Percentiles rank a stretch among this genome's conserved stretches.
These are phyloP conservation scores for Panzeria rudis DNA, from an alignment of 2,888 invertebrate species.

Conservation along the genomic window DNA sequence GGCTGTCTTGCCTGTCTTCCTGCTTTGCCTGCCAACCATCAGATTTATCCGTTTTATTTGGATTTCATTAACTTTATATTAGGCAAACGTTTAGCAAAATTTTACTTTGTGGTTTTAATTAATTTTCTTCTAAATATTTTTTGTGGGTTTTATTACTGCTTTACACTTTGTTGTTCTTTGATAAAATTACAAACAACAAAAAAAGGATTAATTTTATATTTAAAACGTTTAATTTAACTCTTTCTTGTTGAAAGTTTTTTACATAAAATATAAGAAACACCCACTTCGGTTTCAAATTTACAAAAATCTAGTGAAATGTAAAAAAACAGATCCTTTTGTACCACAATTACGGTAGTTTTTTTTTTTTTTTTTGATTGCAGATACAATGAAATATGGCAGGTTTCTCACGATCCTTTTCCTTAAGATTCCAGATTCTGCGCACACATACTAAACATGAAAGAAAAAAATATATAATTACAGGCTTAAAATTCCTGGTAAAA, in stretches of 20 bases:
- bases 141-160: slow-evolving; percentile 17
- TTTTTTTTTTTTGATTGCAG: slow-evolving; percentile 4
- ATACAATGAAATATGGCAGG: slow-evolving; percentile 60
- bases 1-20: background rate
- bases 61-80: slow-evolving; percentile 53
- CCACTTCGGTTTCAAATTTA: slow-evolving; percentile 61
- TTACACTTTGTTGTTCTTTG: slow-evolving; percentile 19
- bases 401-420: slow-evolving; percentile 71
- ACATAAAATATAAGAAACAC: slow-evolving; percentile 45
- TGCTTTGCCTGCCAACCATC: slow-evolving; percentile 8
- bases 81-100: slow-evolving; percentile 47
- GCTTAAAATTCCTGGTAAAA: slow-evolving; percentile 61
- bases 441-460: slow-evolving; percentile 17
- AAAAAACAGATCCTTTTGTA: slow-evolving; percentile 25
- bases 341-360: slow-evolving; percentile 46
- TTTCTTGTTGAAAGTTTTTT: background rate
- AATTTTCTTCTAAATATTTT: slow-evolving; percentile 49
- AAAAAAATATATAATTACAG: slow-evolving; percentile 59
- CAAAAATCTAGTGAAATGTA: background rate
- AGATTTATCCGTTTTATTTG: slow-evolving; percentile 43
- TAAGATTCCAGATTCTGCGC: slow-evolving; percentile 41
- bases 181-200: slow-evolving; percentile 6
- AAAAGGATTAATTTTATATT: background rate
- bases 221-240: slow-evolving; percentile 44
- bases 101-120: slow-evolving; percentile 62